Evolutionary conservation across 2,888 invertebrate genomes (phyloP), one percentile per base, ranked within the genome.

Genomic region (Chalcosyrphus nemorum): DNA sequence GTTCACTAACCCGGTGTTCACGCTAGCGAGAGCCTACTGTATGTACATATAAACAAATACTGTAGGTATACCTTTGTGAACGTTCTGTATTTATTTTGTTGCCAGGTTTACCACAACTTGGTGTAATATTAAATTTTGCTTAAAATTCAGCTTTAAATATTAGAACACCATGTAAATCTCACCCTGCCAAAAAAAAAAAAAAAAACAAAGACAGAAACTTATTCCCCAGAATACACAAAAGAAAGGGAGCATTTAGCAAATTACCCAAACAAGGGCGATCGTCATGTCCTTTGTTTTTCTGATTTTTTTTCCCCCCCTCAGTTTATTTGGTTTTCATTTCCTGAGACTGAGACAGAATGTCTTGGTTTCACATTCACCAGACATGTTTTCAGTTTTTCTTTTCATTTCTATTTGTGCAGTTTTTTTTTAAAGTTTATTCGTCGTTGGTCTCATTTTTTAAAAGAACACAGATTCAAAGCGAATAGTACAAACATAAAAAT

Each of bases 291-390:
- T 71, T 66, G 61, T 68, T 47, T 52, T 35, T 5, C 1, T 35
- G 0, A 41, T 19, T 41, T 24, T 24, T 43, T n/a, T n/a, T n/a
- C n/a, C n/a, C n/a, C n/a, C n/a, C n/a, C 56, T 15, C n/a, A 17
- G 65, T 76, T 52, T 81, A 52, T 76, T 81, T 71, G 52, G 32
- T 66, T 81, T 81, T 76, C 63, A 70, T 81, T 65, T 81, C 50
- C 65, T 65, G 43, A 29, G 65, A 27, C 66, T 57, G 52, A 72
- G 52, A 74, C 65, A 52, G 27, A 70, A 65, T 57, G 52, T 76
- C 76, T 71, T 65, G 61, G 41, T n/a, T 68, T 56, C 17, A 4
- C 32, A 32, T 29, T 43, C 45, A 27, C 77, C 38, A 47, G 7
- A 17, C 1, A 59, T 41, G 32, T 15, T 54, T 9, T 50, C 63